phyloP scores from a whole-genome alignment of 2,797 vertebrate species.

The Ataeniobius toweri region DNA sequence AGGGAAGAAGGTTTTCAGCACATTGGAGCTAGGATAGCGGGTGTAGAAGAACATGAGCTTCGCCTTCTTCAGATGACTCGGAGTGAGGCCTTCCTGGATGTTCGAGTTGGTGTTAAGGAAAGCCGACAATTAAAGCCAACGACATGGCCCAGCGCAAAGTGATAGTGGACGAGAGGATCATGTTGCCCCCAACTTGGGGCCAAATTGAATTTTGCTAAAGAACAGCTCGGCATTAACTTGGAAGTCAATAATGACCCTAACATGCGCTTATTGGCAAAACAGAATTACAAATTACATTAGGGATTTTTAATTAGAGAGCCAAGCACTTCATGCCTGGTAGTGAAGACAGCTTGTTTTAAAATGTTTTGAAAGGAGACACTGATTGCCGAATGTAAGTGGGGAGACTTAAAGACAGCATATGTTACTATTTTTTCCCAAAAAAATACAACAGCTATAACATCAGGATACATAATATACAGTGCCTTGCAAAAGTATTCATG shows the following conservation, averaged over 20 bases:
- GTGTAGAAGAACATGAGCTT: conserved; percentile 99
- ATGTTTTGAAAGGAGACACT: conserved; percentile 67
- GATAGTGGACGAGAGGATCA: conserved; percentile 74
- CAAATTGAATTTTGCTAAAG: conserved; percentile 79
- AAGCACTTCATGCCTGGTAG: conserved; percentile 73
- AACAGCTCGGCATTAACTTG: conserved; percentile 77
- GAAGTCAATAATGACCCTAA: conserved; percentile 83
- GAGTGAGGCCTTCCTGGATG: conserved; percentile 94
- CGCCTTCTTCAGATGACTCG: conserved; percentile 95
- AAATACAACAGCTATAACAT: neutral
- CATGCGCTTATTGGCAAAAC: conserved; percentile 83
- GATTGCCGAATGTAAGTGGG: conserved; percentile 59
- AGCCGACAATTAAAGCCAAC: conserved; percentile 58
- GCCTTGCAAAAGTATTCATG: neutral
- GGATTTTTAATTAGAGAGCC: conserved; percentile 82
- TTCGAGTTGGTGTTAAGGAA: conserved; percentile 82
- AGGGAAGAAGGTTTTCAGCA: conserved; percentile 92
- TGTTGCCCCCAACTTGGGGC: conserved; percentile 70
- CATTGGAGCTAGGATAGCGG: conserved; percentile 92
- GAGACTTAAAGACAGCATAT: conserved; percentile 65
- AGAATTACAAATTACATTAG: conserved; percentile 82
- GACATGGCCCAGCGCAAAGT: conserved; percentile 54
- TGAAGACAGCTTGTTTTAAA: conserved; percentile 73
- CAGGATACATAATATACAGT: neutral
- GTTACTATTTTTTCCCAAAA: conserved; percentile 2